These are phyloP conservation scores for Cliona cf. orientalis DNA, from an alignment of 37 sponge, comb jelly and placozoan genomes.

Conservation along the genomic window DNA sequence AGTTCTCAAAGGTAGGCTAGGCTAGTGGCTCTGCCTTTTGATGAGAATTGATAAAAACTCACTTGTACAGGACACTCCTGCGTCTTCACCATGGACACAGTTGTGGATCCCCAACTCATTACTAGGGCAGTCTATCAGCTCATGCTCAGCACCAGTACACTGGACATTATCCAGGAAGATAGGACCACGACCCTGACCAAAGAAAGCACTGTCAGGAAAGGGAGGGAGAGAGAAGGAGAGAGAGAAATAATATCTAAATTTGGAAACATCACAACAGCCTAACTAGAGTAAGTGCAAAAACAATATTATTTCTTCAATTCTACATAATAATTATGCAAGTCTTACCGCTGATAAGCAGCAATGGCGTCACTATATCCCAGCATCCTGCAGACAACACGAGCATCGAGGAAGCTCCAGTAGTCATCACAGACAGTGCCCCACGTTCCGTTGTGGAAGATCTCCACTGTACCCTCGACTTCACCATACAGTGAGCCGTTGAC, in stretches of 20 bases:
- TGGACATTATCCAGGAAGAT: conserved; percentile 60
- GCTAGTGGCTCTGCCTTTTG: not conserved
- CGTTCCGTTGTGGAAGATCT: conserved; percentile 34
- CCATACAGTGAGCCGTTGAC: not conserved
- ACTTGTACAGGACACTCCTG: conserved; percentile 49
- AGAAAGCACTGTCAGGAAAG: conserved; percentile 15
- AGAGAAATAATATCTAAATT: too few species aligned
- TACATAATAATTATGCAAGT: too few species aligned
- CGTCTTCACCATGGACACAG: conserved; percentile 61
- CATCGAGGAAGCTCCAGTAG: conserved; percentile 38
- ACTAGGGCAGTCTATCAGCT: conserved; percentile 40
- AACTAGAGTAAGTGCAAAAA: too few species aligned
- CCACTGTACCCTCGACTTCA: conserved; percentile 42
- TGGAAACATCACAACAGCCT: too few species aligned
- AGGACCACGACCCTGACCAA: conserved; percentile 24
- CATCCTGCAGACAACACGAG: conserved; percentile 48
- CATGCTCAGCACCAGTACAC: conserved; percentile 55
- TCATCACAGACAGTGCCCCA: conserved; percentile 61
- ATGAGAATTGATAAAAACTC: not conserved
- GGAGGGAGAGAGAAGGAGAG: too few species aligned
- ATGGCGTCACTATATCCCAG: conserved; percentile 37
- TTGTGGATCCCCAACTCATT: conserved; percentile 19
- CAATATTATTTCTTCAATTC: too few species aligned
- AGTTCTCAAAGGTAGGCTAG: too few species aligned
- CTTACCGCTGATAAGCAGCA: not conserved